These are phyloP conservation scores for Linepithema humile DNA, from an alignment of 1,140 invertebrate species.

Conservation along the genomic window DNA sequence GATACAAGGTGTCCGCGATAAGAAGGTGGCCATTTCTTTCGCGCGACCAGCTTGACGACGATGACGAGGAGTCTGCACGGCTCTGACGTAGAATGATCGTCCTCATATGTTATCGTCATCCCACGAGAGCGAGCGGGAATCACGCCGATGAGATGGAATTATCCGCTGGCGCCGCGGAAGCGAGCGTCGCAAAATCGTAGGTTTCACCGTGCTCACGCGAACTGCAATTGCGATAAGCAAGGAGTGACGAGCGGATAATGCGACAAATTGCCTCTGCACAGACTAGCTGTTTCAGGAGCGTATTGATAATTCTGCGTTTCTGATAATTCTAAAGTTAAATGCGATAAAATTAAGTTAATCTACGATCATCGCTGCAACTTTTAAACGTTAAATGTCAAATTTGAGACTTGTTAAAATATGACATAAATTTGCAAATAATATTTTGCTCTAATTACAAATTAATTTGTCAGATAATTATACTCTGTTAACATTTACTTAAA, in stretches of 20 bases:
- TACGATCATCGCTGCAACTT: not conserved
- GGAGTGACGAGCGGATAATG: conserved; percentile 10
- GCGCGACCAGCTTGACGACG: conserved; percentile 64
- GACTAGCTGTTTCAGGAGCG: not conserved
- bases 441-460: not conserved
- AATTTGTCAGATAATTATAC: not conserved
- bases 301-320: not conserved
- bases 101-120: conserved; percentile 71
- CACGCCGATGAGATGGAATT: conserved; percentile 18
- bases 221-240: conserved; percentile 14
- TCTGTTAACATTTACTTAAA: not conserved
- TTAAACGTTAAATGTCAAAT: not conserved
- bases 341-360: conserved; percentile 9
- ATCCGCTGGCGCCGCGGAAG: conserved; percentile 1
- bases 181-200: conserved; percentile 20
- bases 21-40: conserved; percentile 56
- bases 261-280: conserved; percentile 13
- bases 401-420: not conserved
- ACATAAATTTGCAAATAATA: not conserved
- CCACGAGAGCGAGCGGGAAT: not conserved
- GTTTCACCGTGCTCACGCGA: not conserved
- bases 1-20: conserved; percentile 56
- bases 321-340: not conserved
- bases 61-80: conserved; percentile 61
- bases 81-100: conserved; percentile 73